A percentile compares a stretch with the other conserved stretches of the same genome.
These are phyloP conservation scores for Camponotus vicinus DNA, from an alignment of 1,140 invertebrate genomes.

Conservation along the genomic window DNA sequence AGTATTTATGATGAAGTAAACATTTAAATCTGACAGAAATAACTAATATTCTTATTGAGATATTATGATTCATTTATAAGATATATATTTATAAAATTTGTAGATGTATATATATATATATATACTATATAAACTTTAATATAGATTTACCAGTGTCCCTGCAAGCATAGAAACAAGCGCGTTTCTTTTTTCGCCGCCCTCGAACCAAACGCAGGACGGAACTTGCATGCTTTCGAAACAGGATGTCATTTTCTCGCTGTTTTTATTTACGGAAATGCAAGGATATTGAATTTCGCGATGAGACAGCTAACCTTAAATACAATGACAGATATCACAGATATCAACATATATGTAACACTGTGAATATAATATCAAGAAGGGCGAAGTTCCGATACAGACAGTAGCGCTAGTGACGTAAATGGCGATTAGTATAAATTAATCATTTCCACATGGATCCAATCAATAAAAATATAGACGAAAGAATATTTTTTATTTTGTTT, in stretches of 20 bases:
- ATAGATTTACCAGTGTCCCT: conserved; percentile 91
- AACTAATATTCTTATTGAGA: too few species aligned
- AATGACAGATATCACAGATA: conserved; percentile 37
- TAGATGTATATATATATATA: too few species aligned
- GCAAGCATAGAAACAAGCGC: conserved; percentile 93
- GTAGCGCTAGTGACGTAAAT: background rate
- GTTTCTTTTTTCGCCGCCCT: conserved; percentile 92
- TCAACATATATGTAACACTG: background rate
- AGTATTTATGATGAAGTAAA: background rate
- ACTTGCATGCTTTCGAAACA: conserved; percentile 87
- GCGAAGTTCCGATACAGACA: background rate
- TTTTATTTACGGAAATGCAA: background rate
- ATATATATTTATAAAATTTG: too few species aligned
- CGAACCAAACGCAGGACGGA: conserved; percentile 88
- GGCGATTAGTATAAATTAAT: too few species aligned
- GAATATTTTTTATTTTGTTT: too few species aligned
- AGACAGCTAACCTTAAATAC: conserved; percentile 64
- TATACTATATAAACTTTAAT: conserved; percentile 5
- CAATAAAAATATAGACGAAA: too few species aligned
- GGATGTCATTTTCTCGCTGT: conserved; percentile 76
- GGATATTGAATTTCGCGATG: background rate
- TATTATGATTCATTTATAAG: background rate
- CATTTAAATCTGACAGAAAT: background rate
- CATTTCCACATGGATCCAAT: too few species aligned
- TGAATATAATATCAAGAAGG: background rate